phyloP scores from a whole-genome alignment of 2,888 invertebrate genomes.

The Dastarcus helophoroides region DNA sequence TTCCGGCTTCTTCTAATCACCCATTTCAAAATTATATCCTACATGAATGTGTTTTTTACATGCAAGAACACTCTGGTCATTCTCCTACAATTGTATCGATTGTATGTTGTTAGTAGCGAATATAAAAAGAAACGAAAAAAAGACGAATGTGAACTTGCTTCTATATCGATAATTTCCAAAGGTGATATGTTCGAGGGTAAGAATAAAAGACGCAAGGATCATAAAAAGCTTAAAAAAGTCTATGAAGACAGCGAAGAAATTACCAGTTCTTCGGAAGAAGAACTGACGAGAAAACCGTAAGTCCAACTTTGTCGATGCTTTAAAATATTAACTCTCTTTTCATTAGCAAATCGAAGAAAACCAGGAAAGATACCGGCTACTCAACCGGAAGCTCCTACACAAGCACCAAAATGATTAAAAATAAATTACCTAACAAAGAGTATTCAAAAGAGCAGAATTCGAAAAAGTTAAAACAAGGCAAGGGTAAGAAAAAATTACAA shows the following conservation, averaged over 20 bases:
- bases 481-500: conserved; percentile 12
- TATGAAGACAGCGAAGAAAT: conserved; percentile 13
- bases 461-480: conserved; percentile 2
- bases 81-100: conserved; percentile 69
- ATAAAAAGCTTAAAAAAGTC: conserved; percentile 24
- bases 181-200: conserved; percentile 26
- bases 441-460: conserved; percentile 18
- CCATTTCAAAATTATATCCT: conserved; percentile 79
- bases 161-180: conserved; percentile 44
- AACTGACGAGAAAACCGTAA: conserved; percentile 5
- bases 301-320: not conserved
- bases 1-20: conserved; percentile 78
- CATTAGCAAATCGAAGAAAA: conserved; percentile 31
- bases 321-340: conserved; percentile 4
- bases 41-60: conserved; percentile 94
- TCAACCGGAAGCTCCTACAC: conserved; percentile 56
- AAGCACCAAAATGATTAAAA: conserved; percentile 27
- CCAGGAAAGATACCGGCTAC: conserved; percentile 54
- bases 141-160: conserved; percentile 30
- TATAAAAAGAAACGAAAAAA: conserved; percentile 40
- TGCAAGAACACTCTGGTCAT: conserved; percentile 86
- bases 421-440: conserved; percentile 19
- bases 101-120: conserved; percentile 70
- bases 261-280: conserved; percentile 4
- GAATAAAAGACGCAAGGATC: conserved; percentile 18